Conservation (phyloP, 2,888 invertebrate species). For the Drosophila aldrichi region DNA sequence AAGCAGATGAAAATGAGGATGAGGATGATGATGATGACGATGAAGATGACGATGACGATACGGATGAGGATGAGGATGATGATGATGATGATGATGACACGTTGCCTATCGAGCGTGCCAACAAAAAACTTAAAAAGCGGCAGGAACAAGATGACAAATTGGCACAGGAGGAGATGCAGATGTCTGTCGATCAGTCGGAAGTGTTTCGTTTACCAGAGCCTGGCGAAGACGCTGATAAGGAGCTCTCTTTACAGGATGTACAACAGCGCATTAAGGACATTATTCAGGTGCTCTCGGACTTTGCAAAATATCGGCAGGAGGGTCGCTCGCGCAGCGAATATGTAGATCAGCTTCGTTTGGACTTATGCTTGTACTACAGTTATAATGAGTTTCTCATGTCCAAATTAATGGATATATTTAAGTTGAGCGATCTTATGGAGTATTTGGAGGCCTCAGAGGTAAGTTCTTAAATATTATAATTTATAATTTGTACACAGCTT, state of each 20-base stretch:
- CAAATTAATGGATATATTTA: conserved; percentile 95
- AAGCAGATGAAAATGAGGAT: conserved; percentile 41
- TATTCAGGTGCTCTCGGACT: conserved; percentile 92
- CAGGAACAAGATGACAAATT: conserved; percentile 89
- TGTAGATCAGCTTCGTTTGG: conserved; percentile 90
- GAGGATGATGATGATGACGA: conserved; percentile 84
- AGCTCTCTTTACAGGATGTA: conserved; percentile 91
- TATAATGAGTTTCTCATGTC: conserved; percentile 98
- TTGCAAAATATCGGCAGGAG: conserved; percentile 89
- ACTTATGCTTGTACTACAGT: conserved; percentile 97
- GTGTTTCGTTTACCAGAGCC: conserved; percentile 92
- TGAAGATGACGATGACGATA: conserved; percentile 82
- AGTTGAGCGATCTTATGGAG: conserved; percentile 94
- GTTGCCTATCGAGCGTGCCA: conserved; percentile 94
- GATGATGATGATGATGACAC: conserved; percentile 88
- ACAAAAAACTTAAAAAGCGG: conserved; percentile 91
- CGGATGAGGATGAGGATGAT: conserved; percentile 81
- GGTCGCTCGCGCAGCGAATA: conserved; percentile 93
- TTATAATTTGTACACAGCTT: neutral
- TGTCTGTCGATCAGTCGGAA: conserved; percentile 91
- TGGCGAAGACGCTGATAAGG: conserved; percentile 91
- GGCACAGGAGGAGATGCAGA: conserved; percentile 93
- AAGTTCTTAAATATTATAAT: neutral
- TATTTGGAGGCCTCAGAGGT: conserved; percentile 98
- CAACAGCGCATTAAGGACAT: conserved; percentile 96